Conservation (phyloP, 2,888 invertebrate genomes). For the Lasioglossum morio region DNA sequence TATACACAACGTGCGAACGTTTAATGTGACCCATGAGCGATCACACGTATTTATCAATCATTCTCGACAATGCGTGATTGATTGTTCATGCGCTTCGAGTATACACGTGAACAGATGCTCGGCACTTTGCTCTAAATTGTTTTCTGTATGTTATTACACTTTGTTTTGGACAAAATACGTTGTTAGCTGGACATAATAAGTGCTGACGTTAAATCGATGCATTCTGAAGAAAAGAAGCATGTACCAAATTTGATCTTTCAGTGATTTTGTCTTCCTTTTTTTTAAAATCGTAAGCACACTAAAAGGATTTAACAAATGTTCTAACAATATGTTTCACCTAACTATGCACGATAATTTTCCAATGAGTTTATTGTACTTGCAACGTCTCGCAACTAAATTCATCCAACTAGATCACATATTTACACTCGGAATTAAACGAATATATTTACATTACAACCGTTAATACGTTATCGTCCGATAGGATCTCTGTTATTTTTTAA, state of each 20-base stretch:
- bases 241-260: not conserved
- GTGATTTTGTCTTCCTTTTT: not conserved
- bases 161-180: not conserved
- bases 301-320: too few species aligned
- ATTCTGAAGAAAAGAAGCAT: not conserved
- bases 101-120: not conserved
- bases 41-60: constrained; percentile 8
- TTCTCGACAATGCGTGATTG: constrained; percentile 4
- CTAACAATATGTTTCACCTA: too few species aligned
- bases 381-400: not conserved
- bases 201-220: not conserved
- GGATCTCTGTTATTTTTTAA: not conserved
- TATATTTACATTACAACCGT: not conserved
- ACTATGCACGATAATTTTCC: not conserved
- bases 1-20: not conserved
- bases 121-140: not conserved
- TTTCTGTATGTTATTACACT: not conserved
- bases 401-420: not conserved
- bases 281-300: too few species aligned
- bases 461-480: not conserved
- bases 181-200: not conserved
- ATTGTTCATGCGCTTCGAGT: not conserved
- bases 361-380: not conserved
- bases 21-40: not conserved
- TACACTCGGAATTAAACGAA: not conserved